These are phyloP conservation scores for Steromphala cineraria DNA, from an alignment of 2,888 invertebrate species.

Conservation along the genomic window DNA sequence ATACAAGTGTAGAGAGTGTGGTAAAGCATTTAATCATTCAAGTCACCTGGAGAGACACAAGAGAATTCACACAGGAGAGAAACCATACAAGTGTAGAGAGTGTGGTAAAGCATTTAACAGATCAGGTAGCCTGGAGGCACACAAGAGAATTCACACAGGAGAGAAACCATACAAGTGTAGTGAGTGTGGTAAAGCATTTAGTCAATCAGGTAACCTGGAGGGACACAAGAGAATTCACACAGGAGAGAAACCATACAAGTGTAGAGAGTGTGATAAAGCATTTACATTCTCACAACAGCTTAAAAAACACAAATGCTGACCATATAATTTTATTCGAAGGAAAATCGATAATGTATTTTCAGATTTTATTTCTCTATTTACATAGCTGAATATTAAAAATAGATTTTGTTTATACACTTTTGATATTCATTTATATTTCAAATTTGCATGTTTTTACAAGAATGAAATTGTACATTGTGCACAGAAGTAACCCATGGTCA, in stretches of 20 bases:
- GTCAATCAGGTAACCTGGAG: not conserved
- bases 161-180: constrained; percentile 25
- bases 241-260: constrained; percentile 23
- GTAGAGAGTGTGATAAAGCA: constrained; percentile 1
- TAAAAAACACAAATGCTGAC: not conserved
- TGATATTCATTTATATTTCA: too few species aligned
- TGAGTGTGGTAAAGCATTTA: not conserved
- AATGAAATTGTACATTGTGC: too few species aligned
- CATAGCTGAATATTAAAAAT: too few species aligned
- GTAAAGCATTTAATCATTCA: constrained; percentile 6
- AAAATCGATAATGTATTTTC: too few species aligned
- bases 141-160: constrained; percentile 25
- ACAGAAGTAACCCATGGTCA: too few species aligned
- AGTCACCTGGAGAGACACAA: constrained; percentile 3
- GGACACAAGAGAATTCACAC: constrained; percentile 24
- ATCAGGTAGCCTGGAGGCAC: not conserved
- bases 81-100: constrained; percentile 20
- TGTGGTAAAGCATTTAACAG: constrained; percentile 3
- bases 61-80: not conserved
- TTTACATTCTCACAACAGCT: not conserved
- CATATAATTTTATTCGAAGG: too few species aligned
- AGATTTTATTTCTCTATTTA: too few species aligned
- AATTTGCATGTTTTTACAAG: too few species aligned
- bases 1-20: constrained; percentile 29
- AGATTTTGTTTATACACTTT: too few species aligned